These are phyloP conservation scores for Argyra leucocephala DNA, from an alignment of 2,888 invertebrate species.

Conservation along the genomic window DNA sequence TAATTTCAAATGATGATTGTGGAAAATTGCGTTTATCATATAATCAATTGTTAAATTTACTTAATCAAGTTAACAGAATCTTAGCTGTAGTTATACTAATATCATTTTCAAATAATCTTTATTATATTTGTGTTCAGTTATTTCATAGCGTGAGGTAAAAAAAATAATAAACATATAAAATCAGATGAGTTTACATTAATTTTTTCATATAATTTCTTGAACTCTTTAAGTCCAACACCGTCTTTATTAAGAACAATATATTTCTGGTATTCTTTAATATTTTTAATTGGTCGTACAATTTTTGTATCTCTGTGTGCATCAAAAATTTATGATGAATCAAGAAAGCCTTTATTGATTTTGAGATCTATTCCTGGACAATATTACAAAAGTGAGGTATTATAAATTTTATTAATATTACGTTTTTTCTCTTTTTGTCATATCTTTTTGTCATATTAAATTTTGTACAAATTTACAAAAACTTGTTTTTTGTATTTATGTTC, in stretches of 20 bases:
- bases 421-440: constrained; percentile 21
- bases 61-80: constrained; percentile 48
- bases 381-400: constrained; percentile 44
- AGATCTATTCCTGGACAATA: constrained; percentile 44
- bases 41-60: constrained; percentile 44
- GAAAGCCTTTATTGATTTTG: constrained; percentile 42
- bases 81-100: constrained; percentile 53
- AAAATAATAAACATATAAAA: too few species aligned
- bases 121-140: constrained; percentile 61
- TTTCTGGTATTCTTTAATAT: constrained; percentile 46
- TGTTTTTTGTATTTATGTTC: too few species aligned
- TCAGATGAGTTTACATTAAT: too few species aligned
- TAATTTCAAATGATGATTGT: constrained; percentile 54
- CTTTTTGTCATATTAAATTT: too few species aligned
- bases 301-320: constrained; percentile 46
- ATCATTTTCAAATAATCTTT: constrained; percentile 57
- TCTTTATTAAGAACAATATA: constrained; percentile 41
- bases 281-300: constrained; percentile 43
- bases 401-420: neutral
- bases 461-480: too few species aligned
- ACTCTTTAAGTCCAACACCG: constrained; percentile 34
- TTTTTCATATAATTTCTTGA: neutral
- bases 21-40: constrained; percentile 54
- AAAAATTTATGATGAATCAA: constrained; percentile 45
- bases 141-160: constrained; percentile 56